Conservation (phyloP, 2,113 vertebrate genomes). For the Mesoclemmys tuberculata region DNA sequence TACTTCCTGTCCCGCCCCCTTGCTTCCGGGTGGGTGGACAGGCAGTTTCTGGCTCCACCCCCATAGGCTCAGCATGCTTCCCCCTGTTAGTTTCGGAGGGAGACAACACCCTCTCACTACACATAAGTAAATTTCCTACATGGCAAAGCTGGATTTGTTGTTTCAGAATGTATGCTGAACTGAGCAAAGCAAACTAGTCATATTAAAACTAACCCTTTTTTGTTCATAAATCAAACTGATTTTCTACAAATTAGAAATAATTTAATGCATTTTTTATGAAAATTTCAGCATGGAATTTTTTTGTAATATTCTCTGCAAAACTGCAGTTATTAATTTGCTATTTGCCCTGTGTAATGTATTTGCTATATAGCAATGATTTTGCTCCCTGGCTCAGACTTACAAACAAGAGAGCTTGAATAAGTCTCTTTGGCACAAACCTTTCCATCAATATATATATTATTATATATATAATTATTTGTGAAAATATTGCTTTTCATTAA, state of each 20-base stretch:
- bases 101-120: too few species aligned
- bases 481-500: neutral
- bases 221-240: neutral
- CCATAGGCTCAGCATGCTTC: too few species aligned
- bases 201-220: neutral
- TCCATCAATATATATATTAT: neutral
- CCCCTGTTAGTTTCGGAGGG: too few species aligned
- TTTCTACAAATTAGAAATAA: neutral
- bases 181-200: neutral
- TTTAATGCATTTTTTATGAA: neutral
- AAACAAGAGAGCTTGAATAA: neutral
- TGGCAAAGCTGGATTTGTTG: neutral
- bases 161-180: conserved; percentile 47
- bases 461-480: neutral
- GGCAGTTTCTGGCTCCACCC: too few species aligned
- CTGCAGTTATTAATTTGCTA: neutral
- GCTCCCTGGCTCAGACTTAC: neutral
- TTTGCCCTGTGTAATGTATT: neutral
- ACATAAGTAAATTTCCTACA: neutral
- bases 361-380: neutral
- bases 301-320: neutral
- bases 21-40: too few species aligned
- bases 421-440: neutral
- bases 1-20: too few species aligned
- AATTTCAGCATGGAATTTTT: neutral